These are phyloP conservation scores for Heliconius nattereri DNA, from an alignment of 1,140 invertebrate species.

Conservation along the genomic window DNA sequence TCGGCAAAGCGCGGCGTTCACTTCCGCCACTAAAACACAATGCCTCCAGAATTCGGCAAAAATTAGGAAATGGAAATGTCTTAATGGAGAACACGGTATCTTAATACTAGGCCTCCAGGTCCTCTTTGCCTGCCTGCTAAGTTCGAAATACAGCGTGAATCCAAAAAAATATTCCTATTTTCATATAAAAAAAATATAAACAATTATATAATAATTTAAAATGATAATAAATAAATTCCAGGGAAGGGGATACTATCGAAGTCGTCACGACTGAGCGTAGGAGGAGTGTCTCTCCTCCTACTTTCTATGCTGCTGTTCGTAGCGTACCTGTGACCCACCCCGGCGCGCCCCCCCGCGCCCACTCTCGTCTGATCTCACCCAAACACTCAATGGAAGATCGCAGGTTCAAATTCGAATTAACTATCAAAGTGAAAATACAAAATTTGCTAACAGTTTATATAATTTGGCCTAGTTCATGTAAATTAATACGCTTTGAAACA, in stretches of 20 bases:
- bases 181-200: not conserved
- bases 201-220: not conserved
- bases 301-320: constrained; percentile 59
- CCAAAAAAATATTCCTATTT: no score
- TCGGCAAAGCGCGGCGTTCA: no score
- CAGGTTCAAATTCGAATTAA: not conserved
- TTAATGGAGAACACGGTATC: no score
- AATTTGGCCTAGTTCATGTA: not conserved
- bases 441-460: not conserved
- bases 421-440: not conserved
- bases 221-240: constrained; percentile 37
- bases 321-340: constrained; percentile 59
- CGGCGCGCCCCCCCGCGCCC: constrained; percentile 39
- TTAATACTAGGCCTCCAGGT: no score
- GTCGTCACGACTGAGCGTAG: constrained; percentile 53
- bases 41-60: no score
- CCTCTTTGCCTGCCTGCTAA: no score
- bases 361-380: not conserved
- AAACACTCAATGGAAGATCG: not conserved
- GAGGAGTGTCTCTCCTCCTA: constrained; percentile 57
- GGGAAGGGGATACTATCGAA: constrained; percentile 69
- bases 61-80: no score
- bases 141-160: no score
- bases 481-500: not conserved
- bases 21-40: no score